These are phyloP conservation scores for Lepus timidus DNA, from an alignment of 2,113 vertebrate species.

Conservation along the genomic window DNA sequence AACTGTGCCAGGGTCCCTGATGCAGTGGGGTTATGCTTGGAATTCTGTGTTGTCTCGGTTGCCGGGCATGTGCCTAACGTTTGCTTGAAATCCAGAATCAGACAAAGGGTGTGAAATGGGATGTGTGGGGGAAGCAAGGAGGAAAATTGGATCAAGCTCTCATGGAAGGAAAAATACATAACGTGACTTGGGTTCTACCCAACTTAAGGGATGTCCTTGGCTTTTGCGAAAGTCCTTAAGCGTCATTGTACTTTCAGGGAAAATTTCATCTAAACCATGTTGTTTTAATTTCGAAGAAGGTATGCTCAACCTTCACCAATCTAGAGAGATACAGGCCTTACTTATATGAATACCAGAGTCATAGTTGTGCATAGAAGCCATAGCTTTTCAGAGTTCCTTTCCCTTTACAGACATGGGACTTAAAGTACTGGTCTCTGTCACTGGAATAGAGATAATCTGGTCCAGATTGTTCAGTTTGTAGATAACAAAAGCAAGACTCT, in stretches of 20 bases:
- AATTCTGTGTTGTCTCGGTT: slow-evolving; percentile 58
- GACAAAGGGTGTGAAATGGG: slow-evolving; percentile 57
- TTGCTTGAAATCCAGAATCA: slow-evolving; percentile 60
- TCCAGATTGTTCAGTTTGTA: background rate
- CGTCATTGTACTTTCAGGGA: background rate
- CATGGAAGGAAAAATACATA: background rate
- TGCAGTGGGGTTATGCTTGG: slow-evolving; percentile 70
- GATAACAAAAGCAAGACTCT: background rate
- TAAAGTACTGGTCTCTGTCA: background rate
- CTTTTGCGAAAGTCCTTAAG: slow-evolving; percentile 14
- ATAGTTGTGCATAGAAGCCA: background rate
- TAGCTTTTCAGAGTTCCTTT: background rate
- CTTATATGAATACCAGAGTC: background rate
- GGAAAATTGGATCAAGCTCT: background rate
- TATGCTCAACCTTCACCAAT: background rate
- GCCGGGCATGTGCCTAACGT: slow-evolving; percentile 22
- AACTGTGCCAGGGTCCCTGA: slow-evolving; percentile 57
- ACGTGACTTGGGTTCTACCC: background rate
- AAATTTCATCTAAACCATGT: slow-evolving; percentile 16
- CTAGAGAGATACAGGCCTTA: background rate
- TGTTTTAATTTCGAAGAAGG: slow-evolving; percentile 44
- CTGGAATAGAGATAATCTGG: background rate
- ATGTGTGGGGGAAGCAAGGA: background rate
- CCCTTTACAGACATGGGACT: no score
- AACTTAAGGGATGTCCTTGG: background rate